Evolutionary conservation across 2,113 vertebrate genomes (phyloP), one percentile per base, ranked within the genome.

Genomic region (Zosterops pallidus): DNA sequence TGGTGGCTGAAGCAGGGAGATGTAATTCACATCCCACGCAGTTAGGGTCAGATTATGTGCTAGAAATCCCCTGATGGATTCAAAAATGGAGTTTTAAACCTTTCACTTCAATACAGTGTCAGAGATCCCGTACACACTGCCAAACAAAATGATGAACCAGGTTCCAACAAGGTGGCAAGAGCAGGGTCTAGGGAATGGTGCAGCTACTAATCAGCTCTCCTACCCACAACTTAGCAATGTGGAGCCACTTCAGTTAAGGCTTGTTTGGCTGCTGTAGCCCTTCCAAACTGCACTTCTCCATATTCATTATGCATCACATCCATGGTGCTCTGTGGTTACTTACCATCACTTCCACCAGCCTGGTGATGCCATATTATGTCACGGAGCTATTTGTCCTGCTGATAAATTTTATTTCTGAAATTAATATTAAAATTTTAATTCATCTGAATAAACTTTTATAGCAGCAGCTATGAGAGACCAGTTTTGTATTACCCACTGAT

Each of bases 171-270:
- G 41, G 52, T 22, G 19, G 26, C n/a, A 83, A 14, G 6, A 77
- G 13, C 25, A 76, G 23, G 39, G 25, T 24, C 29, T 19, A 50
- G 35, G 47, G 56, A 55, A 85, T 2, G 12, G 25, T 4, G 11
- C 31, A 41, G 49, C 23, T 56, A 39, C 24, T 11, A 56, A 86
- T 10, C 67, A 76, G 64, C 49, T 70, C 25, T 57, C n/a, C 50
- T 33, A 24, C 14, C 21, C 22, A 19, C 1, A 6, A 4, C 5
- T 29, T 16, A 29, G 5, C 35, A 39, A 23, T 3, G 1, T 25
- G 49, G 11, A 85, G 55, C 42, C 26, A 16, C 9, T 13, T 29
- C 50, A 42, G 33, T 4, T 16, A 35, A 76, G 72, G 59, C 37
- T 44, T 28, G 9, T 42, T 88, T 39, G 57, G 71, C 49, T 79